Evolutionary conservation across 2,113 vertebrate genomes (phyloP).

Genomic region (Orcinus orca): DNA sequence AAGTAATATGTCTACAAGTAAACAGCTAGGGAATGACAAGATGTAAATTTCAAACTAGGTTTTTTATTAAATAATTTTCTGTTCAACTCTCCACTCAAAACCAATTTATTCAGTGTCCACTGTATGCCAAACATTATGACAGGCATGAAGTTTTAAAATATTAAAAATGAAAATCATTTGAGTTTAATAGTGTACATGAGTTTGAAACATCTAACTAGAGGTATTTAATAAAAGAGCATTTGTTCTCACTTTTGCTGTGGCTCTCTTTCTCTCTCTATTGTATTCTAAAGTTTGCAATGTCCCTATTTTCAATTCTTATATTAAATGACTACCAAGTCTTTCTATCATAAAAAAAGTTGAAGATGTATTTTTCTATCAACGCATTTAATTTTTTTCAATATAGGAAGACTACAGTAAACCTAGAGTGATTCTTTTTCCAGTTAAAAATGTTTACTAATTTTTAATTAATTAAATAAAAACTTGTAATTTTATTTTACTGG

Average conservation of each 20-base stretch:
- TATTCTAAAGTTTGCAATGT: slow-evolving; percentile 29
- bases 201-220: background rate
- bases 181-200: background rate
- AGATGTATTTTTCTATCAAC: background rate
- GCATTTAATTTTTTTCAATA: background rate
- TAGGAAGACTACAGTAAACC: background rate
- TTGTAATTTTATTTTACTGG: background rate
- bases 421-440: background rate
- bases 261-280: background rate
- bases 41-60: background rate
- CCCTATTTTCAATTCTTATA: background rate
- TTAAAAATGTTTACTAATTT: slow-evolving; percentile 3
- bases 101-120: background rate
- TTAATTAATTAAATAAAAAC: background rate
- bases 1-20: background rate
- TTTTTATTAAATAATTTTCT: background rate
- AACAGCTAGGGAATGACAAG: background rate
- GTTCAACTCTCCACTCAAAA: background rate
- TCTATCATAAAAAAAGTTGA: background rate
- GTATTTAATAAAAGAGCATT: background rate
- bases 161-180: background rate
- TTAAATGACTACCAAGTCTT: background rate
- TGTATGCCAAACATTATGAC: background rate
- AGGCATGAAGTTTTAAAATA: background rate
- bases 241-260: background rate